Percentiles rank a stretch among this genome's conserved stretches.
Evolutionary conservation across 2,797 vertebrate species (phyloP).

Genomic region (Sebastes trivittatus): DNA sequence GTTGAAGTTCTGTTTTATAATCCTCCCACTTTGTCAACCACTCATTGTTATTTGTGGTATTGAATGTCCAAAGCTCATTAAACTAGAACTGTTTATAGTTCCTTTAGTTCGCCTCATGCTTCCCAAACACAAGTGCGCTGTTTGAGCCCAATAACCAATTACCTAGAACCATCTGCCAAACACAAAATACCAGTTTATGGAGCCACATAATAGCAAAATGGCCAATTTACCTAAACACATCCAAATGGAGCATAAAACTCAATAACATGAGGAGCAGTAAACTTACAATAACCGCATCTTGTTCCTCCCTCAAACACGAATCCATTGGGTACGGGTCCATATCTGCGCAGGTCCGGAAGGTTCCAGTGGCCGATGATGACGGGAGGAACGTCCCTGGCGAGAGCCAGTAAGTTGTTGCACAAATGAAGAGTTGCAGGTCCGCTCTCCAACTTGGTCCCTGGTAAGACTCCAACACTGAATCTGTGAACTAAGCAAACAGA

Average conservation of each 20-base stretch:
- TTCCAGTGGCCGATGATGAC: slow-evolving; percentile 91
- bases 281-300: slow-evolving; percentile 96
- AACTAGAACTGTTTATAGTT: neutral
- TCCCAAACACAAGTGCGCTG: neutral
- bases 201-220: neutral
- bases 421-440: slow-evolving; percentile 94
- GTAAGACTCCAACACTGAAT: slow-evolving; percentile 88
- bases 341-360: slow-evolving; percentile 92
- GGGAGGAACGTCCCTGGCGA: slow-evolving; percentile 89
- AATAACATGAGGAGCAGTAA: slow-evolving; percentile 33
- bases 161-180: neutral
- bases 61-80: neutral
- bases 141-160: neutral
- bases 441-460: slow-evolving; percentile 93
- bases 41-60: neutral
- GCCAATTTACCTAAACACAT: neutral
- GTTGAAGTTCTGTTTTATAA: neutral
- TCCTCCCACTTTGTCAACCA: neutral
- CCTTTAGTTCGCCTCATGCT: neutral
- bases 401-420: slow-evolving; percentile 91
- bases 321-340: slow-evolving; percentile 92
- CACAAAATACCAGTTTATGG: neutral
- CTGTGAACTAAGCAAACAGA: slow-evolving; percentile 75
- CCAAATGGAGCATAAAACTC: neutral
- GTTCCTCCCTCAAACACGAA: slow-evolving; percentile 98